A percentile compares a stretch with the other conserved stretches of the same genome.
These are phyloP conservation scores for Notothenia rossii DNA, from an alignment of 2,113 vertebrate genomes.

Conservation along the genomic window DNA sequence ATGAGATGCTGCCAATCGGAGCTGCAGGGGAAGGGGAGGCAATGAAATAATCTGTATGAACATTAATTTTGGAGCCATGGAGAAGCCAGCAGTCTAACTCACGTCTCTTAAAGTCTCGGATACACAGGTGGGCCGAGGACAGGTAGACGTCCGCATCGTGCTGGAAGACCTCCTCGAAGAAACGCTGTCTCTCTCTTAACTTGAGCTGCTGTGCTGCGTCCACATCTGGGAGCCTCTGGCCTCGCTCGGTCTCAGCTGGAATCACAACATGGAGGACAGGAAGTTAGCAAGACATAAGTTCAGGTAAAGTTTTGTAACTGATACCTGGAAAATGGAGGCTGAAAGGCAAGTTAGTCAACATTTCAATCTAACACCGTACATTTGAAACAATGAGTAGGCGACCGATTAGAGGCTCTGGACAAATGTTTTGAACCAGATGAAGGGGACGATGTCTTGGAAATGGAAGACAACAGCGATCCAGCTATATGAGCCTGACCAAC, in stretches of 20 bases:
- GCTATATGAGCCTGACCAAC: too few species aligned
- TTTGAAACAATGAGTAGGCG: too few species aligned
- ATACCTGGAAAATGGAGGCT: background rate
- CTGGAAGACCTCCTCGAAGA: conserved; percentile 98
- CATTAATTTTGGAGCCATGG: background rate
- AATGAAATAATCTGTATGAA: background rate
- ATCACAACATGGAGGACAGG: conserved; percentile 17
- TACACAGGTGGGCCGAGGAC: conserved; percentile 91
- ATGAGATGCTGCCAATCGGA: conserved; percentile 94
- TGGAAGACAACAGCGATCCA: too few species aligned
- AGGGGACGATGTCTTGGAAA: too few species aligned
- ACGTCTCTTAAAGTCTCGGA: conserved; percentile 92
- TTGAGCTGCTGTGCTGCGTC: conserved; percentile 90
- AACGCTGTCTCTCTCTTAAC: conserved; percentile 91
- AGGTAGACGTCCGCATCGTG: conserved; percentile 94
- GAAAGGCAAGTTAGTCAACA: background rate
- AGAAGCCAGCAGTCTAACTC: conserved; percentile 61
- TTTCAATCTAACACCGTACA: background rate
- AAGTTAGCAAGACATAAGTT: background rate
- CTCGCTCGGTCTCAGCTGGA: conserved; percentile 78
- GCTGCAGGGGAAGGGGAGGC: conserved; percentile 56
- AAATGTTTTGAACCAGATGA: too few species aligned
- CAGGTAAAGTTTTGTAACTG: background rate
- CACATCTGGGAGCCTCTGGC: conserved; percentile 80
- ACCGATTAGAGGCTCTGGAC: too few species aligned